These are phyloP conservation scores for Trichogramma pretiosum DNA, from an alignment of 1,140 invertebrate species.

Conservation along the genomic window DNA sequence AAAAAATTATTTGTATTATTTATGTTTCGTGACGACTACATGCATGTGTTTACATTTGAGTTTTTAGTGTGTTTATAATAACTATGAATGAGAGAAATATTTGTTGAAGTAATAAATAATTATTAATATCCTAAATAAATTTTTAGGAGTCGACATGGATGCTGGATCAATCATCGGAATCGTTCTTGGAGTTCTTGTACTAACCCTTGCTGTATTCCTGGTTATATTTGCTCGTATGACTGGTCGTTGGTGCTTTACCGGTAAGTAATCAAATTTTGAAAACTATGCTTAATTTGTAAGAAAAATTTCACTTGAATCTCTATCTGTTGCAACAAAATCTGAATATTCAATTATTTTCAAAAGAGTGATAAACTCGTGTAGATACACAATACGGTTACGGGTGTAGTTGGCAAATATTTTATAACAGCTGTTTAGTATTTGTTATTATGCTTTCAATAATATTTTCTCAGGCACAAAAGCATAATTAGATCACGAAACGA, in stretches of 20 bases:
- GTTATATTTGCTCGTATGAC: constrained; percentile 68
- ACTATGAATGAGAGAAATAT: neutral
- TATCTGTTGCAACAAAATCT: neutral
- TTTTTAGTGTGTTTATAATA: neutral
- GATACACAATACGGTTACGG: constrained; percentile 5
- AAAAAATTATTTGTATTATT: neutral
- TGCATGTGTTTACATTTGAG: neutral
- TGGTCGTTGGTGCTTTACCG: constrained; percentile 74
- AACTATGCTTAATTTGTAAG: neutral
- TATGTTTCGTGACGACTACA: neutral
- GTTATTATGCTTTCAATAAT: constrained; percentile 8
- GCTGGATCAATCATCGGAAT: constrained; percentile 68
- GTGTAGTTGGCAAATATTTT: constrained; percentile 10
- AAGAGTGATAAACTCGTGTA: neutral
- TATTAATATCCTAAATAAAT: neutral
- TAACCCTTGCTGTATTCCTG: constrained; percentile 57
- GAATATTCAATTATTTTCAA: neutral
- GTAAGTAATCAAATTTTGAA: constrained; percentile 47
- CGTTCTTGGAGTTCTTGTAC: constrained; percentile 56
- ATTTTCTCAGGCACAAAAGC: neutral
- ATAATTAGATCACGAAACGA: neutral
- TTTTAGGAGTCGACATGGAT: constrained; percentile 57
- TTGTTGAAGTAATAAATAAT: constrained; percentile 15
- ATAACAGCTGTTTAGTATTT: constrained; percentile 10
- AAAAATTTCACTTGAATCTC: neutral